A percentile compares a stretch with the other conserved stretches of the same genome.
Conservation (phyloP, 2,888 invertebrate species). For the Scaptomyza parva region DNA sequence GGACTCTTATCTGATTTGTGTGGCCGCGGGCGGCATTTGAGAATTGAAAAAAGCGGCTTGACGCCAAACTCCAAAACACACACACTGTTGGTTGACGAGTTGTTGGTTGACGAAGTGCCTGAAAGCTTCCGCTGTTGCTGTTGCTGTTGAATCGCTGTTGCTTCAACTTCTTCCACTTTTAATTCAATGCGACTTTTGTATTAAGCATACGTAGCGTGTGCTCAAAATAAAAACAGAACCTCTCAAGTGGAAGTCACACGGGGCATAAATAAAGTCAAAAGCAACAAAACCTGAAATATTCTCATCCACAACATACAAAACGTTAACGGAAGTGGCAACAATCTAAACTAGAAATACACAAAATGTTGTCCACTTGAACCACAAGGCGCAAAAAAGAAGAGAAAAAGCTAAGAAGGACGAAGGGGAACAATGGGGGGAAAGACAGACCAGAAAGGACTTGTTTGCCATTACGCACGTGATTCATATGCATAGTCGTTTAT, state of each 20-base stretch:
- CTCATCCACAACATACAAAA: constrained; percentile 41
- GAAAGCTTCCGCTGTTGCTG: constrained; percentile 75
- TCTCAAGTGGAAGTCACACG: constrained; percentile 30
- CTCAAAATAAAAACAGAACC: constrained; percentile 14
- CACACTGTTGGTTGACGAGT: too few relatives aligned
- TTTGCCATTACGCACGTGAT: constrained; percentile 77
- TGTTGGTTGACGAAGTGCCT: constrained; percentile 78
- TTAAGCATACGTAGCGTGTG: constrained; percentile 61
- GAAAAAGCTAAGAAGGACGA: not conserved
- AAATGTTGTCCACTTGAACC: constrained; percentile 73
- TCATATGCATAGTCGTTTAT: constrained; percentile 73
- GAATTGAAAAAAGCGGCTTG: constrained; percentile 13
- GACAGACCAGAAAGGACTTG: constrained; percentile 40
- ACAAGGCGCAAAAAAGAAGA: constrained; percentile 19
- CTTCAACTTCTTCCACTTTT: constrained; percentile 58
- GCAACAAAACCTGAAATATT: constrained; percentile 28
- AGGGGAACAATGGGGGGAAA: not conserved
- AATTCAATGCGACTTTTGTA: constrained; percentile 69
- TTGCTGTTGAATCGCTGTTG: constrained; percentile 47
- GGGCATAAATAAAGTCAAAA: constrained; percentile 62
- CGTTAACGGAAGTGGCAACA: constrained; percentile 71
- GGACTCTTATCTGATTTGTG: constrained; percentile 73
- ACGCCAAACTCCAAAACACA: constrained; percentile 9
- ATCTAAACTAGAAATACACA: constrained; percentile 50
- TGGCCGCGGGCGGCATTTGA: constrained; percentile 44